These are phyloP conservation scores for Acronicta leporina DNA, from an alignment of 2,888 invertebrate genomes.

Conservation along the genomic window DNA sequence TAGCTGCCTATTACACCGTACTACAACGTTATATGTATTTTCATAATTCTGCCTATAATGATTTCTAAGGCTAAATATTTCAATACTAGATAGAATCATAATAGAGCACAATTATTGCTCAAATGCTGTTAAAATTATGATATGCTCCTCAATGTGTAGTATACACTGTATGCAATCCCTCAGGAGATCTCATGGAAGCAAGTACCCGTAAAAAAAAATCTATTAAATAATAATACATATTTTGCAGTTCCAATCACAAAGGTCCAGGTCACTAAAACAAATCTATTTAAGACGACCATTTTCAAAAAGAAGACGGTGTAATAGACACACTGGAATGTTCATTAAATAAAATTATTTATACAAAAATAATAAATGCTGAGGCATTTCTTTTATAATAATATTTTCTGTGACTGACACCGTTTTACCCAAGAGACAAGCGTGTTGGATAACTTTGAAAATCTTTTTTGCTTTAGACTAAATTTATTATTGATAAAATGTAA, in stretches of 20 bases:
- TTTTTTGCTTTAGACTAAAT: conserved; percentile 16
- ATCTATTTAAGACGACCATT: background rate
- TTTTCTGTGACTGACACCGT: conserved; percentile 44
- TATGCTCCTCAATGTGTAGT: no score
- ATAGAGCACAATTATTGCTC: no score
- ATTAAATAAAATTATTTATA: conserved; percentile 50
- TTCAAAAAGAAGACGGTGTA: conserved; percentile 13
- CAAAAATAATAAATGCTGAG: conserved; percentile 33
- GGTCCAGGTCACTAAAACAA: no score
- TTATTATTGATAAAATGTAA: conserved; percentile 3
- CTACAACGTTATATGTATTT: conserved; percentile 20
- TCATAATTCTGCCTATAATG: no score
- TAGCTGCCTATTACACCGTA: conserved; percentile 43
- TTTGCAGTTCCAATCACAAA: no score
- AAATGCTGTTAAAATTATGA: no score
- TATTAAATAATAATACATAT: no score
- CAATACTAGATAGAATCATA: no score
- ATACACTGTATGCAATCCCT: no score
- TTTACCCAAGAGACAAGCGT: conserved; percentile 30
- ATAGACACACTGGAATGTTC: conserved; percentile 29
- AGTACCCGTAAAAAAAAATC: no score
- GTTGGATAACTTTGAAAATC: conserved; percentile 38
- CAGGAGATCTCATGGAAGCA: no score
- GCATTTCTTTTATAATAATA: conserved; percentile 44
- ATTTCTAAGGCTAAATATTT: no score